These are phyloP conservation scores for Reinhardtius hippoglossoides DNA, from an alignment of 2,113 vertebrate genomes.

Conservation along the genomic window DNA sequence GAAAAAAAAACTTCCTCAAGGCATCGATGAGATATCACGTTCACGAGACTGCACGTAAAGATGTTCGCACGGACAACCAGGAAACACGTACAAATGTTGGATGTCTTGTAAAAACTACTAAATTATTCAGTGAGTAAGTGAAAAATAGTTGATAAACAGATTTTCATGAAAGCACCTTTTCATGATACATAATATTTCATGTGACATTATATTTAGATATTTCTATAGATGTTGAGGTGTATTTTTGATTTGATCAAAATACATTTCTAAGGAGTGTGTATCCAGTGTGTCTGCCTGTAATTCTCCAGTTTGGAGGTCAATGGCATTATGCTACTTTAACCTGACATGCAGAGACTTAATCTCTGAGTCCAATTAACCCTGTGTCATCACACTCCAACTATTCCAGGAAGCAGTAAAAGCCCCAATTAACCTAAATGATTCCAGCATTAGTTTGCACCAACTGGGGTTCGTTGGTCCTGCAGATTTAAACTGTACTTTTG, in stretches of 20 bases:
- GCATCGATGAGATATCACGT: no score
- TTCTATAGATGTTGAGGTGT: no score
- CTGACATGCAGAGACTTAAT: slow-evolving; percentile 59
- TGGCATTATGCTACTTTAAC: slow-evolving; percentile 54
- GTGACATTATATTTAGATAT: no score
- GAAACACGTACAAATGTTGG: no score
- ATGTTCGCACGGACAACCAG: no score
- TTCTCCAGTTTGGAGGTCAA: slow-evolving; percentile 37
- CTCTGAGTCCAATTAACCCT: slow-evolving; percentile 75
- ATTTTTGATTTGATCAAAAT: neutral
- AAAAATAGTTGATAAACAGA: no score
- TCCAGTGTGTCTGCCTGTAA: neutral
- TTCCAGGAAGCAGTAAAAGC: slow-evolving; percentile 65
- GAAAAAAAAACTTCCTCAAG: no score
- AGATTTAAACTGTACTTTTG: neutral
- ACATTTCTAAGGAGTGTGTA: neutral
- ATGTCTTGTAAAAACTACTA: no score
- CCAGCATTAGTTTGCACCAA: slow-evolving; percentile 11
- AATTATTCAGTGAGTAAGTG: no score
- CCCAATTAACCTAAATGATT: slow-evolving; percentile 69
- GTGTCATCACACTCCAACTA: slow-evolving; percentile 52
- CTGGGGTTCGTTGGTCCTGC: slow-evolving; percentile 11
- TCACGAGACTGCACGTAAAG: no score
- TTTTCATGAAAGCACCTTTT: no score
- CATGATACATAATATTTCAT: no score